Evolutionary conservation across 2,113 vertebrate genomes (phyloP).

Genomic region (Phoxinus phoxinus): DNA sequence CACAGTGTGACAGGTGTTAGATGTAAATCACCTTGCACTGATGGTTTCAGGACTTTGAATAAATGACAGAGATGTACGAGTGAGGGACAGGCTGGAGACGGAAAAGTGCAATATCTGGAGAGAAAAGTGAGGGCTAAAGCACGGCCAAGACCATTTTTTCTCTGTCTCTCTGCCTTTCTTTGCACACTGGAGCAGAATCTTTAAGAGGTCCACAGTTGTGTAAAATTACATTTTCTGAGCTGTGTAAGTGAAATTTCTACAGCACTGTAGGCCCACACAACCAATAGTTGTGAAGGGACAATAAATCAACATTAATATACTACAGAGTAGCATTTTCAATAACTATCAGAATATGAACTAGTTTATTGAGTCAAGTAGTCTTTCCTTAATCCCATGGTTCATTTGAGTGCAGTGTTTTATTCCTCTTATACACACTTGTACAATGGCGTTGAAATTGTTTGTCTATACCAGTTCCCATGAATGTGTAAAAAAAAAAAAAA

Average conservation of each 20-base stretch:
- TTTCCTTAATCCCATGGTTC: background rate
- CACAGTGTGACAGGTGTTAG: slow-evolving; percentile 25
- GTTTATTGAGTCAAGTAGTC: background rate
- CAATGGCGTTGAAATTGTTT: background rate
- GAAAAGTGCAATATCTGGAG: slow-evolving; percentile 14
- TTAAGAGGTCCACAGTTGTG: slow-evolving; percentile 45
- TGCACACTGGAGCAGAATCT: slow-evolving; percentile 14
- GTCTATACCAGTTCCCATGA: background rate
- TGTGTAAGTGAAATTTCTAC: background rate
- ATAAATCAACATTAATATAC: background rate
- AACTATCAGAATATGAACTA: background rate
- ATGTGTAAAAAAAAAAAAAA: background rate
- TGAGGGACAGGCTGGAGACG: background rate
- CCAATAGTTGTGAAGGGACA: background rate
- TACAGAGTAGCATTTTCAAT: background rate
- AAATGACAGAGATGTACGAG: background rate
- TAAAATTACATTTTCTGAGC: slow-evolving; percentile 48
- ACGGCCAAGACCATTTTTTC: slow-evolving; percentile 15
- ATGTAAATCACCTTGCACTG: slow-evolving; percentile 28
- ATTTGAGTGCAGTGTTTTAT: background rate
- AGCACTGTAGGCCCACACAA: background rate
- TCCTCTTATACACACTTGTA: background rate
- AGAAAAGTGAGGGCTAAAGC: slow-evolving; percentile 11
- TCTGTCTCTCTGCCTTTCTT: slow-evolving; percentile 11
- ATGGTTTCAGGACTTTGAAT: background rate